A percentile compares a stretch with the other conserved stretches of the same genome.
phyloP scores from a whole-genome alignment of 2,888 invertebrate genomes.

The Trypoxylon attenuatum region DNA sequence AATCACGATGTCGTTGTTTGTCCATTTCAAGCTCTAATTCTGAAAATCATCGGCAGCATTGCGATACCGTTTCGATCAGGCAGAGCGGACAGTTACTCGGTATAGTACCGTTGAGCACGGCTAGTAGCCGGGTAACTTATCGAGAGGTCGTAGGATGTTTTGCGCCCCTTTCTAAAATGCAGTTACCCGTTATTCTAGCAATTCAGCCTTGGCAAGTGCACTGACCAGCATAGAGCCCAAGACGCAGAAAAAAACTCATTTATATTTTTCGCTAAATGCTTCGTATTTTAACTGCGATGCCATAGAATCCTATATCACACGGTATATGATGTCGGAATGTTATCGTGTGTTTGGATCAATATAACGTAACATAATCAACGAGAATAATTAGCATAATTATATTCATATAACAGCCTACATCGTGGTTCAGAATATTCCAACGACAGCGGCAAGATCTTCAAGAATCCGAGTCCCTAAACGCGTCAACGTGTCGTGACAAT shows the following conservation, averaged over 20 bases:
- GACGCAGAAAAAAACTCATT: no score
- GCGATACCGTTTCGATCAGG: background rate
- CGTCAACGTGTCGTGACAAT: background rate
- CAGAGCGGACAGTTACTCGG: background rate
- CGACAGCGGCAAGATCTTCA: background rate
- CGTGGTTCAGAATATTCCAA: no score
- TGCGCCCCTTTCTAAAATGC: background rate
- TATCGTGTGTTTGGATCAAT: no score
- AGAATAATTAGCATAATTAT: no score
- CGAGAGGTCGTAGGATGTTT: background rate
- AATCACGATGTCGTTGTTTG: no score
- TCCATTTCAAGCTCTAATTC: no score
- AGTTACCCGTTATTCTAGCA: background rate
- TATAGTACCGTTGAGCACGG: background rate
- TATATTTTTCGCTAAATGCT: no score
- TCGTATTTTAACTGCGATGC: no score
- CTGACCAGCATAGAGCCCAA: background rate
- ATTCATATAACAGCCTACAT: no score
- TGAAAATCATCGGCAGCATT: background rate
- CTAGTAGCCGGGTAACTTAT: background rate
- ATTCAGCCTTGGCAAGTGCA: background rate
- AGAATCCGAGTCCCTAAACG: background rate
- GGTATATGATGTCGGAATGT: no score
- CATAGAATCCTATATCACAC: no score
- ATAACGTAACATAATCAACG: no score